Base-by-base conservation (phyloP, 1,140 invertebrate genomes). In the Hylaeus anthracinus region DNA sequence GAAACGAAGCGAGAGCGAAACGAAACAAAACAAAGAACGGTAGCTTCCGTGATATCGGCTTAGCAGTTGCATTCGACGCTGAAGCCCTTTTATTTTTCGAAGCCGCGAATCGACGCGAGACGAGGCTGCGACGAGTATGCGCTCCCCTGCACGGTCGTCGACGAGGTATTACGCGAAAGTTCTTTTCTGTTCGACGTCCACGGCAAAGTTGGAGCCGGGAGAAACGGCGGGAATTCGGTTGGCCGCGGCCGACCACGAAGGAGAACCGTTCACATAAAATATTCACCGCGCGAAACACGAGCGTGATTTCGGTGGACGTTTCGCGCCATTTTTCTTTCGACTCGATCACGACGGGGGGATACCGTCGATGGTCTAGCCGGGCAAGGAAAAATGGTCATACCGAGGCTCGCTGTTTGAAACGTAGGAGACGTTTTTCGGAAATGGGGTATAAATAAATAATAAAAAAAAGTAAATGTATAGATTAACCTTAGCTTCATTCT, bases 141-240 rank as follows among this genome's bases (percentile, higher is more conserved):
- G 5, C 26, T 15, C 53, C 43, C 39, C 14, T n/a, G 53, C 55
- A 10, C 45, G 12, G 5, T 6, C 43, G 5, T 8, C 51, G 63
- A 64, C 63, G 14, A 65, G 60, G 60, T 41, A 79, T 72, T 79
- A 79, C 45, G 41, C 9, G 9, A 39, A 72, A 53, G n/a, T 64
- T 45, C 51, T 56, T 79, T 39, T 41, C 14, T 37, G 14, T 41
- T 37, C 55, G 0, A 12, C 12, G 15, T 1, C 26, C 26, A 5
- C 26, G 43, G 15, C 3, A 48, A 39, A 55, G 10, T 65, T 37
- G 67, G 58, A 53, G 58, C 58, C 53, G 26, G 67, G 71, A 72
- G 81, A 80, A 80, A 80, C 61, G 51, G n/a, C 39, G 10, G 26
- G 26, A 76, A 79, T 67, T 85, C 73, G 71, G 72, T 60, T 53